Evolutionary conservation across 1,140 invertebrate genomes (phyloP).

Genomic region (Trypoxylus dichotomus): DNA sequence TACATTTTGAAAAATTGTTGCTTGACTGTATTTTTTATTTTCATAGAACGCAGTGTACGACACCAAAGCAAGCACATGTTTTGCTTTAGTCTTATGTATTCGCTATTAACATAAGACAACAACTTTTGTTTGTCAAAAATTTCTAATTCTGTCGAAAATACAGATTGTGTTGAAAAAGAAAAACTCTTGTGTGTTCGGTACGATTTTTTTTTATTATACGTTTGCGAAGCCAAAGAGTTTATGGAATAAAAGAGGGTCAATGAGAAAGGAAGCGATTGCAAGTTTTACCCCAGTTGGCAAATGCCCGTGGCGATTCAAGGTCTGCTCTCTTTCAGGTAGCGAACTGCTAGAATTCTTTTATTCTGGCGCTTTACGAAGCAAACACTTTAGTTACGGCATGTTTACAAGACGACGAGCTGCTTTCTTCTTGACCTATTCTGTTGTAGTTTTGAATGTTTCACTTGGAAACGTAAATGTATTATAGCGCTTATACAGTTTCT

Average conservation of each 20-base stretch:
- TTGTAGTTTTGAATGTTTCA: background rate
- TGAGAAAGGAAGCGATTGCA: conserved; percentile 3
- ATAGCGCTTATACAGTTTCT: no score
- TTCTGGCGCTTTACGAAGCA: conserved; percentile 2
- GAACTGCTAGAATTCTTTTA: conserved; percentile 10
- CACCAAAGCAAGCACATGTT: no score
- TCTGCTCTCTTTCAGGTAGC: conserved; percentile 8
- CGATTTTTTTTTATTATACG: background rate
- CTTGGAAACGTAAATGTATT: background rate
- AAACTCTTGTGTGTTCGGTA: background rate
- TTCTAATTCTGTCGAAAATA: no score
- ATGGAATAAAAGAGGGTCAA: conserved; percentile 20
- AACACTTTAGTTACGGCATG: conserved; percentile 1
- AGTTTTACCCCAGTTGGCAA: background rate
- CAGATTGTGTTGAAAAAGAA: background rate
- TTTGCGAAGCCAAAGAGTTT: background rate
- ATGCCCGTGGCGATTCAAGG: background rate
- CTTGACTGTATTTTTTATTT: no score
- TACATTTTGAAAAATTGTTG: no score
- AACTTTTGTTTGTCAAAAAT: no score
- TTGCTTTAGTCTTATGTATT: no score
- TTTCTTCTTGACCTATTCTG: background rate
- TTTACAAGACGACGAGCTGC: background rate
- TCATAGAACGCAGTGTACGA: no score
- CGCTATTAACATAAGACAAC: no score